Conservation (phyloP, 2,113 vertebrate genomes). For the Dascyllus trimaculatus region DNA sequence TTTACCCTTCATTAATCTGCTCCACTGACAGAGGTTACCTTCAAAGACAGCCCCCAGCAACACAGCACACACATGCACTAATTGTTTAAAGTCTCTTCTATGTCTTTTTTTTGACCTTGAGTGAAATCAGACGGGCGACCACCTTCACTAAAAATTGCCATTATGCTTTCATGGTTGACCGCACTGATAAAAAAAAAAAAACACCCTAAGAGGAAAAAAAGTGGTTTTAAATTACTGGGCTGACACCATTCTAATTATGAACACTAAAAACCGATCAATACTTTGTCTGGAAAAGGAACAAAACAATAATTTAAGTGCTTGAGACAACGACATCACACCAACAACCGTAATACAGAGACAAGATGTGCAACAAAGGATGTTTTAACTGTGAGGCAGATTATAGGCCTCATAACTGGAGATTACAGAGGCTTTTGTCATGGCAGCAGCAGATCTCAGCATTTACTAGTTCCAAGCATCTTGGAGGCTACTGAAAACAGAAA, state of each 20-base stretch:
- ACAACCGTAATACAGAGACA: not conserved
- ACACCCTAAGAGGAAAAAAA: not conserved
- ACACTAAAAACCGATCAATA: not conserved
- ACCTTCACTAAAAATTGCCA: not conserved
- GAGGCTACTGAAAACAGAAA: slow-evolving; percentile 2
- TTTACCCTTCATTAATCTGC: slow-evolving; percentile 77
- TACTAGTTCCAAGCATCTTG: not conserved
- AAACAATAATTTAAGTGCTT: not conserved
- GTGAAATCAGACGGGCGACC: slow-evolving; percentile 13
- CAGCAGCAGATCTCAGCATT: not conserved
- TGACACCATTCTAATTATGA: not conserved
- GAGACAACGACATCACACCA: not conserved
- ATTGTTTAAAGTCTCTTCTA: slow-evolving; percentile 24
- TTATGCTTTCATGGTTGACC: not conserved
- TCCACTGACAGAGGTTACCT: slow-evolving; percentile 73
- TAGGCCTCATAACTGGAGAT: not conserved
- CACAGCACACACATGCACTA: slow-evolving; percentile 38
- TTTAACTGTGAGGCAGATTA: too few relatives aligned
- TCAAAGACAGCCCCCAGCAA: slow-evolving; percentile 61
- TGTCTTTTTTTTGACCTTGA: slow-evolving; percentile 37
- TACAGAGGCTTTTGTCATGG: not conserved
- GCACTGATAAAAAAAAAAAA: not conserved
- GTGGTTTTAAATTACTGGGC: slow-evolving; percentile 1
- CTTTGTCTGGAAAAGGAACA: not conserved
- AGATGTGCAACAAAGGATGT: too few relatives aligned